phyloP scores from a whole-genome alignment of 2,888 invertebrate genomes.

The Platynereis dumerilii region DNA sequence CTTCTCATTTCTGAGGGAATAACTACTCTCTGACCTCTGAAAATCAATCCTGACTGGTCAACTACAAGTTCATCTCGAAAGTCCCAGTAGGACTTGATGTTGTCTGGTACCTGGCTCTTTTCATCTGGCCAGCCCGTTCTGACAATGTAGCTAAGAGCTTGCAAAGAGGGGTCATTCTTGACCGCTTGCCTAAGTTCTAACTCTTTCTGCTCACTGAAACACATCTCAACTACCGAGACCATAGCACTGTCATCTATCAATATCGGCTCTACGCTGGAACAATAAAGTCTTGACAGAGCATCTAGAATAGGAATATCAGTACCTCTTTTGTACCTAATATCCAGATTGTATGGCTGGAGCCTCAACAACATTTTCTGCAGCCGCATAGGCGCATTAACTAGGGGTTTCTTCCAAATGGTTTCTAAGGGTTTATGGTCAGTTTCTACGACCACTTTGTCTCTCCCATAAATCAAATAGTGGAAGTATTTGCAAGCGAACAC shows the following conservation, averaged over 20 bases:
- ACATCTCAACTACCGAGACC: background rate
- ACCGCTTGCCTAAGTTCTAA: background rate
- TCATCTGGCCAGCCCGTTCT: background rate
- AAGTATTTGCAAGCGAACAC: background rate
- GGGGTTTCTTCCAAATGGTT: background rate
- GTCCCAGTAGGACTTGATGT: background rate
- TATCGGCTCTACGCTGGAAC: background rate
- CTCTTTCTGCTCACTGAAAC: background rate
- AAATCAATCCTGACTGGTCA: background rate
- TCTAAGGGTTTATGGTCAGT: background rate
- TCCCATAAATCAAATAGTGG: background rate
- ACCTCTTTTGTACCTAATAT: background rate
- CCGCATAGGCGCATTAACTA: background rate
- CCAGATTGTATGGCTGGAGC: background rate
- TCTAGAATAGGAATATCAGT: background rate
- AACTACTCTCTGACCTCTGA: background rate
- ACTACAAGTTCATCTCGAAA: background rate
- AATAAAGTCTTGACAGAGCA: background rate
- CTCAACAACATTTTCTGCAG: background rate
- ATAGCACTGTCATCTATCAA: background rate
- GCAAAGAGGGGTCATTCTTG: background rate
- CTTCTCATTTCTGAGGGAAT: background rate
- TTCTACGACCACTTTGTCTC: background rate
- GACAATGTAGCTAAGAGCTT: background rate
- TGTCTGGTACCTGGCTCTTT: too few relatives aligned